Evolutionary conservation across 2,113 vertebrate species (phyloP), one percentile per base, ranked within the genome.

Genomic region (Barnardius zonarius): DNA sequence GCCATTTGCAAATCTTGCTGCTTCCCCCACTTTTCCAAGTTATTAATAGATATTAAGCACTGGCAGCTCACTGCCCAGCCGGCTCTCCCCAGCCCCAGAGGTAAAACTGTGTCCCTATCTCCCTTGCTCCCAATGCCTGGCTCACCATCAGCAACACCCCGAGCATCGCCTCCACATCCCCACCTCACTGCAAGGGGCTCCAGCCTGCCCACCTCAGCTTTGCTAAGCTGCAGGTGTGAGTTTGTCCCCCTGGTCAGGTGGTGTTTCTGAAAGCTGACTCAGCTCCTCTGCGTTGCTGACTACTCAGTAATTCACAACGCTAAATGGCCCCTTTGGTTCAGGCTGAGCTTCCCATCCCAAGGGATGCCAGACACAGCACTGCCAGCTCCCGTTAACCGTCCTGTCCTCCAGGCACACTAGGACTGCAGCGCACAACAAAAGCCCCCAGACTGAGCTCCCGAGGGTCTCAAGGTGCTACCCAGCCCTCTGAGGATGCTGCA

Each of bases 311-410:
- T 96, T 97, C 92, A 97, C 90, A 69, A 92, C 2, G 46, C 86
- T 96, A 95, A 96, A 97, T 93, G 91, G 95, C 93, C 86, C 91
- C 94, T 95, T 97, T 83, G 88, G 90, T 96, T 96, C 86, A 91
- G 67, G 46, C 31, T 37, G 63, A 92, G 94, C 62, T 96, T 92
- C 57, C 85, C 67, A 55, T 91, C 92, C 90, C 83, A 14, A 1
- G 30, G 86, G 95, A 93, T 81, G 41, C 17, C 44, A 90, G 89
- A 59, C 57, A 46, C 7, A 0, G 80, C 86, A 86, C 88, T 4
- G n/a, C 72, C 70, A 79, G 68, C 69, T 63, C 79, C 72, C 2
- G 10, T 74, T 96, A 84, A 79, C 64, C 33, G 19, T 69, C 52
- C 86, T 57, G 39, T 59, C 55, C 82, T 87, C 46, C 97, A 96